Conservation (phyloP, 2,888 invertebrate genomes). For the Sinopyrophorus schimmeli region DNA sequence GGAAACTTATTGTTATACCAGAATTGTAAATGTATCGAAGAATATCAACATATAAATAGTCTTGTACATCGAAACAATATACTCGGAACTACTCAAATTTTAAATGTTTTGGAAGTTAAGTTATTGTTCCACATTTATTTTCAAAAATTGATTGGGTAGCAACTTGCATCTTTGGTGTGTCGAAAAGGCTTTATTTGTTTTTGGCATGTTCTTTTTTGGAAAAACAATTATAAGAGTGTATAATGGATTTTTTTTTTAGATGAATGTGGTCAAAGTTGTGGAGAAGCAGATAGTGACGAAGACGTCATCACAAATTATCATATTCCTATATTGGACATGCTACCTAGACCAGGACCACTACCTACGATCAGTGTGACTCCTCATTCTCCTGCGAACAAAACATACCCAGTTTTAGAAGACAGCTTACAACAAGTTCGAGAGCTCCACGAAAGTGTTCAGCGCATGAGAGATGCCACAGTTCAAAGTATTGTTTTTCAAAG, state of each 20-base stretch:
- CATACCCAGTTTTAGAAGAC: slow-evolving; percentile 71
- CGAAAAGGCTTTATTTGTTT: too few relatives aligned
- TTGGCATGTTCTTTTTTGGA: too few relatives aligned
- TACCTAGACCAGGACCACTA: slow-evolving; percentile 56
- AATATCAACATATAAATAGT: too few relatives aligned
- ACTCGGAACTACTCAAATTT: too few relatives aligned
- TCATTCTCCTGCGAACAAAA: slow-evolving; percentile 79
- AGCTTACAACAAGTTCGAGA: slow-evolving; percentile 75
- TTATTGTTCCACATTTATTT: too few relatives aligned
- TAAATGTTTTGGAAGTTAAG: too few relatives aligned
- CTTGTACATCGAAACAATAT: too few relatives aligned
- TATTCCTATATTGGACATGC: slow-evolving; percentile 43
- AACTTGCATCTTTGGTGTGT: too few relatives aligned
- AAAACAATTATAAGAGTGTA: too few relatives aligned
- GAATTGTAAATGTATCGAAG: too few relatives aligned
- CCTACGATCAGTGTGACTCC: slow-evolving; percentile 88
- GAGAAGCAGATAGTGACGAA: slow-evolving; percentile 76
- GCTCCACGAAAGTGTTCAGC: slow-evolving; percentile 75
- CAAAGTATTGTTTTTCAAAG: slow-evolving; percentile 45
- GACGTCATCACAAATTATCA: slow-evolving; percentile 79
- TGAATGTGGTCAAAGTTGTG: slow-evolving; percentile 70
- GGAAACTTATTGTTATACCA: too few relatives aligned
- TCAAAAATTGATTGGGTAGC: too few relatives aligned
- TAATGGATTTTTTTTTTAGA: slow-evolving; percentile 57
- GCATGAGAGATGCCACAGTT: slow-evolving; percentile 70